Base-by-base conservation (phyloP, 2,113 vertebrate species). In the Perccottus glenii region DNA sequence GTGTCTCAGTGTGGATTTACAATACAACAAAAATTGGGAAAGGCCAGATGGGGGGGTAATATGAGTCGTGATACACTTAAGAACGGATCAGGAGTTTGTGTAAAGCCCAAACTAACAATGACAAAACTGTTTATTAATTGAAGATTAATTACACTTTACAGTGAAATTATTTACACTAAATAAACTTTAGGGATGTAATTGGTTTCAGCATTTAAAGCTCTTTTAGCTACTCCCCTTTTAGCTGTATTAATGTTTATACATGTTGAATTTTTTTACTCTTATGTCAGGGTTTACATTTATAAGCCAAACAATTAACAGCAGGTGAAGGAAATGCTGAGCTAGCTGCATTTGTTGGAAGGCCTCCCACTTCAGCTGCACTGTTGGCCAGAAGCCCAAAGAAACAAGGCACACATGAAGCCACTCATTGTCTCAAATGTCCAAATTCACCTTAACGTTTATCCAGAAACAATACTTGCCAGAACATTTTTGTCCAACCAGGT, bases 261-360 rank as follows among this genome's bases (percentile, higher is more conserved):
- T 16, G 58, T 12, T 33, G 38, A 32, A n/a, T 59, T 75, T 44
- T 55, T 43, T 47, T 43, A 10, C 15, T 61, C 32, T 63, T 27
- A 45, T 32, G 53, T 57, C 51, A 50, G 46, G 11, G 48, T 45
- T 67, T 77, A 45, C 12, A 46, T 57, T 73, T 64, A 70, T 14
- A 52, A 67, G 59, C 11, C 57, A 32, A 50, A 60, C 66, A 57
- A n/a, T 57, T 47, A 70, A 56, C 67, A 53, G n/a, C 42, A 35
- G 50, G 49, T 64, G 48, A 11, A 67, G 65, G 65, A 77, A 67
- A 57, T 51, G 52, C 61, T 80, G 61, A 63, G 47, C 27, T 64
- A 42, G 73, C 51, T 53, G 63, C n/a, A 62, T 44, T 14, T 68
- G 56, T 73, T 76, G 64, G 60, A 73, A 66, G 11, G 16, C 32